Base-by-base conservation (phyloP, 2,888 invertebrate genomes). In the Nasonovia ribisnigri region DNA sequence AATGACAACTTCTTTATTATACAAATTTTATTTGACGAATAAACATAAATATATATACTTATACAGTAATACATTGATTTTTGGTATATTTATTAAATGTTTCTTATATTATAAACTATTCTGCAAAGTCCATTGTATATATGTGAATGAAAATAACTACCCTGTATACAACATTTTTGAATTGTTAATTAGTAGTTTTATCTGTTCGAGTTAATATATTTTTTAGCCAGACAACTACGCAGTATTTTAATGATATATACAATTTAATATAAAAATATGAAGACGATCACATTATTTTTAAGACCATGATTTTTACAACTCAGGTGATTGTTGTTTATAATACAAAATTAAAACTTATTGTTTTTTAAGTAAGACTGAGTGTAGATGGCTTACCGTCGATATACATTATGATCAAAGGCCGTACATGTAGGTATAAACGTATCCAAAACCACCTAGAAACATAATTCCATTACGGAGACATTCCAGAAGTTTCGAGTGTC, bases 401-500 rank as follows among this genome's bases (percentile, higher is more conserved):
- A 77, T 36, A 77, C 8, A 77, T 77, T 20, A 36, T 77, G 36
- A 77, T 77, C 77, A 77, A 36, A 77, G 5, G 36, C 36, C 8
- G 20, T 77, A 36, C 36, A 77, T 77, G 8, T 36, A 77, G 36
- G 84, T 48, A 48, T n/a, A 29, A 48, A 87, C 46, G 43, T 57
- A 43, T 89, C 43, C 29, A 57, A 57, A 29, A 89, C 89, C 89
- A 46, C 57, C 20, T 6, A 20, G 60, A 20, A 89, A 60, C 60
- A n/a, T 60, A 60, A 89, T 89, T 89, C 16, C 43, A n/a, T 43
- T 60, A 89, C 43, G 16, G 43, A 60, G 43, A 60, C 29, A 43
- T 60, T 43, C 43, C 46, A 46, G 42, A 89, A 89, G 89, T 60
- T 89, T 89, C 24, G n/a, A 89, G 57, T 60, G 89, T 60, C 60